Evolutionary conservation across 2,113 vertebrate genomes (phyloP), one percentile per base, ranked within the genome.

Genomic region (Mustela lutreola): DNA sequence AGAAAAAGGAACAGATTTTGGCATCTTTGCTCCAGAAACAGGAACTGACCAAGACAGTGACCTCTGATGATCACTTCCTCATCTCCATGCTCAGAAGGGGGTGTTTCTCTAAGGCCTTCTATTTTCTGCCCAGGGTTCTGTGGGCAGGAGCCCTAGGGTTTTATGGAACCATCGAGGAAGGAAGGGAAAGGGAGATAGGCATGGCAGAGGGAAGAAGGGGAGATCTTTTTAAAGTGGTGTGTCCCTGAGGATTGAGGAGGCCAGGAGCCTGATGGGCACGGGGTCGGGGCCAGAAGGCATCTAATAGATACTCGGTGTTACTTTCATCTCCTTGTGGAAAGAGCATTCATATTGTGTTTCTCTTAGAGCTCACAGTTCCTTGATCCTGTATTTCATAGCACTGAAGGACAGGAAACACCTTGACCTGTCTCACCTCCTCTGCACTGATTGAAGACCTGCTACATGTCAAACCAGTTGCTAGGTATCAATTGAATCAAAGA

Each of bases 1-100:
- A 98, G 95, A 98, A 98, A 98, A 97, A 91, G 97, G 98, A 98
- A 98, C 89, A 96, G 48, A 93, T 75, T 97, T 97, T 98, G 97
- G 97, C 97, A 96, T 97, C 65, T 94, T 96, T 96, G 86, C 79
- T 98, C 82, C 63, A 89, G 73, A 98, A 98, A 97, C 95, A 97
- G 98, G 97, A 98, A 98, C 96, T 97, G 96, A 83, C 95, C 97
- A 97, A 96, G 95, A 97, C 81, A 75, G 85, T 95, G 97, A 96
- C 95, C 92, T 91, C 71, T 87, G 21, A 81, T 63, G 33, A 91
- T 79, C 75, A 97, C 93, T 97, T 97, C 97, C 94, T 97, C 86
- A 75, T 82, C 78, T 75, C 53, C 8, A 28, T 21, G 58, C 36
- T 95, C 76, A 83, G 60, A 48, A 94, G 24, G 18, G 94, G 71